Evolutionary conservation across 2,113 vertebrate species (phyloP), one percentile per base, ranked within the genome.

Genomic region (Apeltes quadracus): DNA sequence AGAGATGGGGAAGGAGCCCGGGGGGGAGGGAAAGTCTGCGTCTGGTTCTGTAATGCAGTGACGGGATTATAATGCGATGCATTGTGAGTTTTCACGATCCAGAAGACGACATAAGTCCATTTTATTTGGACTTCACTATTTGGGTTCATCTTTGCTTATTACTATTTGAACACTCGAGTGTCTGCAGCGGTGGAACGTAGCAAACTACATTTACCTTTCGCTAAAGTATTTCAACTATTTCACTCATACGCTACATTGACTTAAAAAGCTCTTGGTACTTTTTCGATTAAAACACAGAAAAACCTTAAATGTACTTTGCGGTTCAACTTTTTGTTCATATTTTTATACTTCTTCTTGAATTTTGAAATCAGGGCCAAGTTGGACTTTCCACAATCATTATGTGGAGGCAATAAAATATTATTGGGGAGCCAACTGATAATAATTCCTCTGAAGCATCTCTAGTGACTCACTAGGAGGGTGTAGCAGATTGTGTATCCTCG

Each of bases 11-110:
- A 32, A n/a, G n/a, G n/a, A n/a, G n/a, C n/a, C n/a, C n/a, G n/a
- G n/a, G n/a, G n/a, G n/a, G n/a, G n/a, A n/a, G n/a, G n/a, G n/a
- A n/a, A n/a, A n/a, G n/a, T n/a, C 68, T 73, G 63, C 57, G 57
- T 62, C 44, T 75, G 72, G 57, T 29, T 62, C 39, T 69, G 61
- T 69, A 32, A 65, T 25, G 62, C 22, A 38, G 50, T 66, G 61
- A 66, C 14, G 1, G 18, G 79, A 48, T 72, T 20, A 55, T 66
- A 38, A 51, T 48, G 64, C 51, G 20, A 16, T 34, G 44, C 59
- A 0, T 69, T 39, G 46, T 68, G 23, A 10, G 20, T 51, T 59
- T 56, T 27, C 25, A 39, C n/a, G 7, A 18, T 65, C 5, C 4
- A 70, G 61, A 71, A n/a, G 38, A 29, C 1, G 22, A 16, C 23